Percentiles rank a stretch among this genome's conserved stretches.
Conservation (phyloP, 2,888 invertebrate genomes). For the Hyposoter didymator region DNA sequence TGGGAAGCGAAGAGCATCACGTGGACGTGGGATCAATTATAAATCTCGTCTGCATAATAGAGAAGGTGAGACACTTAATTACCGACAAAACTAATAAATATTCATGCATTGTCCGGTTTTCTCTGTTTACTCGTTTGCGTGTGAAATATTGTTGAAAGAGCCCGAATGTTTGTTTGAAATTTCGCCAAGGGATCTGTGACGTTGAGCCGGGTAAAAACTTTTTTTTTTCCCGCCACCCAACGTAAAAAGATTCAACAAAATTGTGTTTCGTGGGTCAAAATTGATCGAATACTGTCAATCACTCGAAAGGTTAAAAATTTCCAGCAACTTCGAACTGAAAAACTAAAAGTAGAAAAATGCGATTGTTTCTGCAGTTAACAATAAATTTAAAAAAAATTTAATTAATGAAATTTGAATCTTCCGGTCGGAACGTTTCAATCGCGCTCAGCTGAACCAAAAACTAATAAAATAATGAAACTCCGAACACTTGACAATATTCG, state of each 20-base stretch:
- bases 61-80: slow-evolving; percentile 89
- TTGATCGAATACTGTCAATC: not conserved
- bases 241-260: not conserved
- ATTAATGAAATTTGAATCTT: not conserved
- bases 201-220: not conserved
- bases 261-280: not conserved
- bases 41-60: slow-evolving; percentile 95
- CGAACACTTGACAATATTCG: not conserved
- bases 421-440: not conserved
- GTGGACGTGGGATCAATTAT: slow-evolving; percentile 96
- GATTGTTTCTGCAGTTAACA: not conserved
- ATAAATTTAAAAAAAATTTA: not conserved
- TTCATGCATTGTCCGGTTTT: not conserved
- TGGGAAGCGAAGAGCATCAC: slow-evolving; percentile 93
- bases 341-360: not conserved
- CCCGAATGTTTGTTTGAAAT: not conserved
- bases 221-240: not conserved
- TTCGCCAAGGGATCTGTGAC: not conserved
- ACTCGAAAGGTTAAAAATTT: not conserved
- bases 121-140: not conserved
- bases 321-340: not conserved
- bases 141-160: not conserved
- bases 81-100: not conserved
- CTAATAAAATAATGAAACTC: not conserved
- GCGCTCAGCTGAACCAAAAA: not conserved